Percentiles rank a stretch among this genome's conserved stretches.
Evolutionary conservation across 2,113 vertebrate species (phyloP).

Genomic region (Sphaerodactylus townsendi): DNA sequence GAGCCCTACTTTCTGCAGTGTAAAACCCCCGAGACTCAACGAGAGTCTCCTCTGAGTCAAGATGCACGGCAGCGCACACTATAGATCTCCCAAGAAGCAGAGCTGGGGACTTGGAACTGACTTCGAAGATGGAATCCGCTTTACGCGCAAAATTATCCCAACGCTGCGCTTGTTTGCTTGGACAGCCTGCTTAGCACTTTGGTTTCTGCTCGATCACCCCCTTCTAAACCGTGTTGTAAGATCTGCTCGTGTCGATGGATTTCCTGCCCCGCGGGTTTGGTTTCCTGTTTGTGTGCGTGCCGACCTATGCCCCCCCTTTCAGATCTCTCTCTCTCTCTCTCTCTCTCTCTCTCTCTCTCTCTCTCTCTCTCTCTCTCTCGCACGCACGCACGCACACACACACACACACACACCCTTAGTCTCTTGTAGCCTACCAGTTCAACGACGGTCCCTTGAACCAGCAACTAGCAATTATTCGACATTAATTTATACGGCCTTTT

Average conservation of each 20-base stretch:
- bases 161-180: background rate
- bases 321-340: no score
- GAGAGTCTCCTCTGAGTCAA: background rate
- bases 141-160: no score
- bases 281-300: background rate
- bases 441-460: slow-evolving; percentile 71
- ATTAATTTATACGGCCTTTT: slow-evolving; percentile 79
- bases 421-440: slow-evolving; percentile 27
- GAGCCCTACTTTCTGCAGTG: background rate
- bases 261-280: background rate
- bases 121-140: no score
- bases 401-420: no score
- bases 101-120: background rate
- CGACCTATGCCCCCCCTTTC: background rate
- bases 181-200: background rate
- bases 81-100: background rate
- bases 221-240: no score
- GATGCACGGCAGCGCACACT: background rate
- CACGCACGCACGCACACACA: no score
- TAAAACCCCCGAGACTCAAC: background rate
- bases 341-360: no score
- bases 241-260: background rate
- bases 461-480: slow-evolving; percentile 74
- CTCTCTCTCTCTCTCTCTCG: no score
- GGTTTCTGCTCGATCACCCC: background rate